These are phyloP conservation scores for Neosilurus mollespiculum DNA, from an alignment of 2,797 vertebrate genomes.

Conservation along the genomic window DNA sequence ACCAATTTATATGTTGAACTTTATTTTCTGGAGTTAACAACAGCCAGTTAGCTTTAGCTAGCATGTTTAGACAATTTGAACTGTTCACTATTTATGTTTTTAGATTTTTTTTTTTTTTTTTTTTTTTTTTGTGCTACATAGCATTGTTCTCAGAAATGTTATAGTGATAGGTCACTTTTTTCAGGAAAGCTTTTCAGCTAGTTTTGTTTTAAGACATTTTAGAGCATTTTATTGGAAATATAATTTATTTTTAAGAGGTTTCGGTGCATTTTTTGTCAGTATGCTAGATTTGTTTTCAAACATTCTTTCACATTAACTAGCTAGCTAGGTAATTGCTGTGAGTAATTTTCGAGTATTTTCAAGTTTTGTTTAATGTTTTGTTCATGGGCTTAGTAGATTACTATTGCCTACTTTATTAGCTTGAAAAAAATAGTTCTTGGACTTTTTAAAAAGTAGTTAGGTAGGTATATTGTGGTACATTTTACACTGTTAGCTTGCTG, in stretches of 20 bases:
- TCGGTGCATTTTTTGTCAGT: background rate
- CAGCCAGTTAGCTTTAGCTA: background rate
- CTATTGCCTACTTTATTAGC: no score
- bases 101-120: background rate
- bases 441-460: no score
- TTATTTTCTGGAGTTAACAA: background rate
- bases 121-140: no score
- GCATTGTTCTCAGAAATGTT: background rate
- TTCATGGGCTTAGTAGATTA: no score
- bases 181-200: background rate
- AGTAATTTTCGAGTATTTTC: background rate
- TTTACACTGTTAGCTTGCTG: no score
- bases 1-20: background rate
- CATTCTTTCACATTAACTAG: background rate
- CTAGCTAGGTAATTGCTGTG: background rate
- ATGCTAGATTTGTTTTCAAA: background rate
- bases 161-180: background rate
- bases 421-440: no score
- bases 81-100: background rate
- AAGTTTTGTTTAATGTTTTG: background rate
- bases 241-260: background rate
- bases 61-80: background rate
- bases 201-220: background rate
- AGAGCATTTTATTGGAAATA: background rate
- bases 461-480: no score